Evolutionary conservation across 1,140 invertebrate species (phyloP).

Genomic region (Melitaea cinxia): DNA sequence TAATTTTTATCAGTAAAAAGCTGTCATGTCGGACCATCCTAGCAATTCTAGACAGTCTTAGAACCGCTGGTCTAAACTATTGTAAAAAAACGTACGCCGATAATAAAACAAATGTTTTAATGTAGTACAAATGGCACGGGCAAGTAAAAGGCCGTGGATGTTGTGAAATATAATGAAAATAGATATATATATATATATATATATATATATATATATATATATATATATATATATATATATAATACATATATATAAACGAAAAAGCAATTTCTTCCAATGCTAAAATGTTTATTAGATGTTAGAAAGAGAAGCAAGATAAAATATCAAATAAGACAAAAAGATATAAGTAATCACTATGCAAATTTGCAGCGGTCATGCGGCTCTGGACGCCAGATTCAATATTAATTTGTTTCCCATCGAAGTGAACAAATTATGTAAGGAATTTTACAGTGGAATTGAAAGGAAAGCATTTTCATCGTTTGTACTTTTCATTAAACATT

Average conservation of each 20-base stretch:
- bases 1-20: too few species aligned
- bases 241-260: not conserved
- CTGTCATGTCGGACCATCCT: too few species aligned
- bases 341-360: not conserved
- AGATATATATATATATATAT: too few species aligned
- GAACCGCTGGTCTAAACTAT: too few species aligned
- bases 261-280: not conserved
- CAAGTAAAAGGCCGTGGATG: too few species aligned
- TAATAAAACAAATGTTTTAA: too few species aligned
- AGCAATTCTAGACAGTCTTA: too few species aligned
- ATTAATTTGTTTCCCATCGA: slow-evolving; percentile 3
- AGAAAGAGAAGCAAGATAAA: not conserved
- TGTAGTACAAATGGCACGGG: too few species aligned
- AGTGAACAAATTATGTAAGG: not conserved
- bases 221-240: too few species aligned
- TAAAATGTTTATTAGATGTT: not conserved
- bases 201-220: too few species aligned
- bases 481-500: not conserved
- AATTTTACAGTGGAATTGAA: not conserved
- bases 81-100: too few species aligned
- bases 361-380: slow-evolving; percentile 10
- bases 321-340: not conserved
- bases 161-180: too few species aligned
- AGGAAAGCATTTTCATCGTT: not conserved
- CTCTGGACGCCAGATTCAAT: not conserved